A percentile compares a stretch with the other conserved stretches of the same genome.
phyloP scores from a whole-genome alignment of 2,888 invertebrate species.

The Apantesis nais region DNA sequence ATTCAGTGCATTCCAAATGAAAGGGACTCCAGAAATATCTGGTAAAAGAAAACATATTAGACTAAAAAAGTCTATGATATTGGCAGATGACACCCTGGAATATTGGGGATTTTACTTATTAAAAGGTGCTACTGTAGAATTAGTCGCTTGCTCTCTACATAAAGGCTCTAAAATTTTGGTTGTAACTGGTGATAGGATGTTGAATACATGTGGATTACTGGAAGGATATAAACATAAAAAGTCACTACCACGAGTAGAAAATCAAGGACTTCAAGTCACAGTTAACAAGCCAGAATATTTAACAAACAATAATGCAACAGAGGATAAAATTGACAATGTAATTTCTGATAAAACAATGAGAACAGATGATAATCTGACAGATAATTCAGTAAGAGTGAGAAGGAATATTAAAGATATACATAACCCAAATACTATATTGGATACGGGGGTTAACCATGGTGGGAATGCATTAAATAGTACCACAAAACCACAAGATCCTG shows the following conservation, averaged over 20 bases:
- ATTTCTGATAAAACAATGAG: conserved; percentile 15
- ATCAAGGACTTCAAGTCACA: conserved; percentile 84
- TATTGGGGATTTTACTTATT: conserved; percentile 95
- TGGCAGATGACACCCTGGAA: conserved; percentile 94
- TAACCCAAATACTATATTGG: conserved; percentile 85
- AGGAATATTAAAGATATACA: conserved; percentile 69
- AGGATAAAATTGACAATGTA: neutral
- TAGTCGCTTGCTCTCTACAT: conserved; percentile 92
- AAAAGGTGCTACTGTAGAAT: conserved; percentile 90
- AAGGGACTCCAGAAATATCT: conserved; percentile 89
- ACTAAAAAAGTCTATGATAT: conserved; percentile 92
- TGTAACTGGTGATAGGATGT: conserved; percentile 91
- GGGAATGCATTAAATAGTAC: conserved; percentile 89
- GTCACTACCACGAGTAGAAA: conserved; percentile 85
- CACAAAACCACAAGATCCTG: conserved; percentile 85
- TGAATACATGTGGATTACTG: conserved; percentile 91
- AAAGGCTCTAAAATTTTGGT: conserved; percentile 92
- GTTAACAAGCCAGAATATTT: conserved; percentile 67
- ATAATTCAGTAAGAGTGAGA: conserved; percentile 49
- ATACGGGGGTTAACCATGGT: conserved; percentile 91
- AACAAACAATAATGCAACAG: conserved; percentile 27
- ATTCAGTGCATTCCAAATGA: conserved; percentile 91
- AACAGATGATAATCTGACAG: conserved; percentile 20
- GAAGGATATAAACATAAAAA: conserved; percentile 89
- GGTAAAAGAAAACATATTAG: conserved; percentile 90